phyloP scores from a whole-genome alignment of 2,888 invertebrate genomes.

The Malthinus seriepunctatus region DNA sequence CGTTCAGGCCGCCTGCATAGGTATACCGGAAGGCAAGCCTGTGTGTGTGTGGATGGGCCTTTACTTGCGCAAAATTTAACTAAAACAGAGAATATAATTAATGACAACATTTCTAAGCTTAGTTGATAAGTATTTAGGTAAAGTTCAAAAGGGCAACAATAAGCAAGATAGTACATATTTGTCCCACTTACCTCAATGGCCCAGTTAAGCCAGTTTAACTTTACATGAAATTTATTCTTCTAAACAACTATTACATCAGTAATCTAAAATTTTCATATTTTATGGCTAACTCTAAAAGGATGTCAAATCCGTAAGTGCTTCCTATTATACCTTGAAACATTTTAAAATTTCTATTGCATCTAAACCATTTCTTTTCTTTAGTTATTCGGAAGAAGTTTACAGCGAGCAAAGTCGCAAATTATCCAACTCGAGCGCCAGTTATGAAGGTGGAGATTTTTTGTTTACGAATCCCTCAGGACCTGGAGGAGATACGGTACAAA shows the following conservation, averaged over 20 bases:
- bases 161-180: too few relatives aligned
- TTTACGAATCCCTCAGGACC: constrained; percentile 33
- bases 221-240: too few relatives aligned
- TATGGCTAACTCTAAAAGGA: background rate
- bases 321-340: background rate
- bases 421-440: constrained; percentile 53
- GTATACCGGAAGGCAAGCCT: too few relatives aligned
- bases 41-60: too few relatives aligned
- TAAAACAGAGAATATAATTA: too few relatives aligned
- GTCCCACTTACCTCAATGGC: too few relatives aligned
- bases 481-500: constrained; percentile 23
- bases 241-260: background rate
- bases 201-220: too few relatives aligned
- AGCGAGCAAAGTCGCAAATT: constrained; percentile 68
- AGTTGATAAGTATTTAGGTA: too few relatives aligned
- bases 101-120: too few relatives aligned
- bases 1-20: too few relatives aligned
- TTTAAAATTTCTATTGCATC: background rate
- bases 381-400: constrained; percentile 69
- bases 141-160: too few relatives aligned
- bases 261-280: background rate
- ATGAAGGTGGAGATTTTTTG: constrained; percentile 54
- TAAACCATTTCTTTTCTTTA: constrained; percentile 39
- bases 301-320: background rate
- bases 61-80: too few relatives aligned